phyloP scores from a whole-genome alignment of 2,113 vertebrate species.

The Clarias magur region DNA sequence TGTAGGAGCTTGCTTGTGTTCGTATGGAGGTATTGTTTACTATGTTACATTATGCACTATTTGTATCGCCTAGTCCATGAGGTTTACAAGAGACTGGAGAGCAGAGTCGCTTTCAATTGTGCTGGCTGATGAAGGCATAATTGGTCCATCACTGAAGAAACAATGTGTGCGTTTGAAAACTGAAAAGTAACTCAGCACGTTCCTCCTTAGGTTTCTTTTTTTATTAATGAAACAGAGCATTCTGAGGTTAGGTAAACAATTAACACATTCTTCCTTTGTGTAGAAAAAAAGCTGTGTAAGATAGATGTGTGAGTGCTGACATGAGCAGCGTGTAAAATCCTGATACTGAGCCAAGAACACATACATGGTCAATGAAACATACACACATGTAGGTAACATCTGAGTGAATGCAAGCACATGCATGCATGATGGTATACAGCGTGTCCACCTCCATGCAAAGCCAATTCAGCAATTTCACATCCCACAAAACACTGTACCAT shows the following conservation, averaged over 20 bases:
- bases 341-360: background rate
- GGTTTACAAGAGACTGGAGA: background rate
- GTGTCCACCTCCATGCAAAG: background rate
- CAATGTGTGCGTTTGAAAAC: background rate
- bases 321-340: background rate
- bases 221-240: background rate
- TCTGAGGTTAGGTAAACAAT: background rate
- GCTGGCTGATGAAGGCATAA: background rate
- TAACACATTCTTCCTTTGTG: background rate
- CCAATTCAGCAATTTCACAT: background rate
- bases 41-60: background rate
- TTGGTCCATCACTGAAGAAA: background rate
- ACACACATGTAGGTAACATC: background rate
- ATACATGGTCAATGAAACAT: background rate
- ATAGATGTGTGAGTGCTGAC: background rate
- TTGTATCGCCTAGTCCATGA: background rate
- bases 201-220: background rate
- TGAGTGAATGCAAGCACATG: background rate
- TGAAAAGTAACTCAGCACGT: background rate
- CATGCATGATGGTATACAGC: background rate
- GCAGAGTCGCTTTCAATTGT: background rate
- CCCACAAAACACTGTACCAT: background rate
- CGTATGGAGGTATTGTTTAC: background rate
- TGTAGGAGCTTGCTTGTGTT: background rate
- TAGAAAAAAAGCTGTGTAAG: background rate